Percentiles rank a stretch among this genome's conserved stretches.
These are phyloP conservation scores for Megalops cyprinoides DNA, from an alignment of 2,797 vertebrate genomes.

Conservation along the genomic window DNA sequence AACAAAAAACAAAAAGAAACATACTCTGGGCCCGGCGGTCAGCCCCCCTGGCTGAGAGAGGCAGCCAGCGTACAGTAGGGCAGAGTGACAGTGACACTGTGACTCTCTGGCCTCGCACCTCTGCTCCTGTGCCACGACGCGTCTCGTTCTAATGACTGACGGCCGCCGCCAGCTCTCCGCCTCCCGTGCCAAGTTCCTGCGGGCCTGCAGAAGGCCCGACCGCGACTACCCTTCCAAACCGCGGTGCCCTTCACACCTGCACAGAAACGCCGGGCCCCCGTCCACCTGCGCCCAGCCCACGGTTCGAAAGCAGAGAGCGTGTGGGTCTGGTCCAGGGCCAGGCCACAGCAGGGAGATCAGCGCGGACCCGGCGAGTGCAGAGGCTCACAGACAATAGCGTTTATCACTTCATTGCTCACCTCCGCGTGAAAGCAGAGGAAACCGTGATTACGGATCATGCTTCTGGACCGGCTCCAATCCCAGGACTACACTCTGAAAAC, in stretches of 20 bases:
- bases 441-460: background rate
- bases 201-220: background rate
- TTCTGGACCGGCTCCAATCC: background rate
- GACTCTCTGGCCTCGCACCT: background rate
- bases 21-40: background rate
- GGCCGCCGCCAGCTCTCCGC: slow-evolving; percentile 22
- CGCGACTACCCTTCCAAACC: background rate
- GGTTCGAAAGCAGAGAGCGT: background rate
- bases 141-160: slow-evolving; percentile 33
- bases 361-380: background rate
- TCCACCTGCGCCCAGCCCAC: background rate
- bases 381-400: background rate
- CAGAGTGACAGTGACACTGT: background rate
- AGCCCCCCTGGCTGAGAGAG: background rate
- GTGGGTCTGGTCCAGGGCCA: background rate
- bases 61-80: background rate
- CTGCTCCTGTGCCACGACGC: slow-evolving; percentile 2
- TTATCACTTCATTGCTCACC: background rate
- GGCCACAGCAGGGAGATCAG: background rate
- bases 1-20: background rate
- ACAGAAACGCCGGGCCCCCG: background rate
- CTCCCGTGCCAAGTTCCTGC: slow-evolving; percentile 27
- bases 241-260: background rate
- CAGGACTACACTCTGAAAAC: too few relatives aligned
- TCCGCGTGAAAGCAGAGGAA: background rate